A percentile compares a stretch with the other conserved stretches of the same genome.
Conservation (phyloP, 2,113 vertebrate genomes). For the Podarcis raffonei region DNA sequence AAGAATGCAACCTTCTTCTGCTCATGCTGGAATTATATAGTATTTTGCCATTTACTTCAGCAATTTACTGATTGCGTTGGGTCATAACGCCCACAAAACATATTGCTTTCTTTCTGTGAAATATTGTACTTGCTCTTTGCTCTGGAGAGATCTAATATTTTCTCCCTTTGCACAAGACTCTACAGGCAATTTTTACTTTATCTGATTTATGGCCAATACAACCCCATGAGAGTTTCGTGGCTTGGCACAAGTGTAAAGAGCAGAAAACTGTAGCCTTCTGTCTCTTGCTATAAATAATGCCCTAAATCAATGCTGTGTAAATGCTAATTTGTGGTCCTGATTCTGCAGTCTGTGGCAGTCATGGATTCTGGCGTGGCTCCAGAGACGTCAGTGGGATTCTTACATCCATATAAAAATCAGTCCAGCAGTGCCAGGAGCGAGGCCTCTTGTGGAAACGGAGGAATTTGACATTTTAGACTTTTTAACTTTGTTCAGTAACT, state of each 20-base stretch:
- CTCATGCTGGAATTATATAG: background rate
- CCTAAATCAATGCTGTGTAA: constrained; percentile 19
- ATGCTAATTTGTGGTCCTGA: constrained; percentile 27
- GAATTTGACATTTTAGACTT: constrained; percentile 28
- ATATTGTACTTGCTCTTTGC: constrained; percentile 17
- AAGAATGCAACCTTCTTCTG: background rate
- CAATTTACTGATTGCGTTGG: constrained; percentile 26
- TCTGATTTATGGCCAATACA: constrained; percentile 23
- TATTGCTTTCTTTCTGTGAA: constrained; percentile 32
- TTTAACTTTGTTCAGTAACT: constrained; percentile 40
- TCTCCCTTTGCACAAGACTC: constrained; percentile 44
- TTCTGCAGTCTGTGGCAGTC: background rate
- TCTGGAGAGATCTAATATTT: background rate
- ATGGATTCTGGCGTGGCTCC: background rate
- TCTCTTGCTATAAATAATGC: constrained; percentile 20
- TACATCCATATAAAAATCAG: constrained; percentile 4
- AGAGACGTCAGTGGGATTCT: background rate
- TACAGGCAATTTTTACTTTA: constrained; percentile 31
- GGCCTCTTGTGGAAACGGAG: background rate
- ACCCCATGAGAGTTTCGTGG: constrained; percentile 14
- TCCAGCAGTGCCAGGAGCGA: background rate
- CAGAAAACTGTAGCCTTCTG: constrained; percentile 14
- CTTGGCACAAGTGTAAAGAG: constrained; percentile 28
- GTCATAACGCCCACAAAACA: background rate
- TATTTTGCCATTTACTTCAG: constrained; percentile 45